Evolutionary conservation across 1,140 invertebrate species (phyloP).

Genomic region (Pristionchus pacificus): DNA sequence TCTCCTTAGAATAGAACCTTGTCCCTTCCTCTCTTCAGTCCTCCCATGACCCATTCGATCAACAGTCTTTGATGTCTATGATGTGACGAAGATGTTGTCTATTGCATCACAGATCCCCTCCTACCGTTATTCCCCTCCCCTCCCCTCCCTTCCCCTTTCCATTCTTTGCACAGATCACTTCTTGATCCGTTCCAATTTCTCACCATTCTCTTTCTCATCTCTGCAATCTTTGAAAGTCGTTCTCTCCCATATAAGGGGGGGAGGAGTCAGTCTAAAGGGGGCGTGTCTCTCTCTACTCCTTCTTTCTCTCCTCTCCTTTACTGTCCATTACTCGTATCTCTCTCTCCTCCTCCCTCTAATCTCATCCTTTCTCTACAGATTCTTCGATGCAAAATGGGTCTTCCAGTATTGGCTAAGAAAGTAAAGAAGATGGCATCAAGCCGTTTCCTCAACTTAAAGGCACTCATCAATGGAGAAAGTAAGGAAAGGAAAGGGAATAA

Average conservation of each 20-base stretch:
- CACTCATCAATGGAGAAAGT: slow-evolving; percentile 41
- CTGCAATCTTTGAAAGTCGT: slow-evolving; percentile 8
- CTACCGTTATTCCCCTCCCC: too few species aligned
- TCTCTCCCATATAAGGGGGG: not conserved
- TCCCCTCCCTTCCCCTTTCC: not conserved
- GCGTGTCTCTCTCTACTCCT: too few species aligned
- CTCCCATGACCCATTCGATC: not conserved
- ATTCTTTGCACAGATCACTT: slow-evolving; percentile 8
- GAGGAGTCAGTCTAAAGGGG: not conserved
- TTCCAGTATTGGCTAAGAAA: slow-evolving; percentile 43
- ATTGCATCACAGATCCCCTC: slow-evolving; percentile 9
- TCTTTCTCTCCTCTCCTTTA: not conserved
- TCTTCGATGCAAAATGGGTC: slow-evolving; percentile 29
- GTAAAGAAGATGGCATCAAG: slow-evolving; percentile 43
- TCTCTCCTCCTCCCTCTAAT: slow-evolving; percentile 5
- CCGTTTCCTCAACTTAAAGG: slow-evolving; percentile 39
- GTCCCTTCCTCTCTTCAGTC: not conserved
- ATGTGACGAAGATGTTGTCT: not conserved
- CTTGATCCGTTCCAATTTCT: slow-evolving; percentile 4
- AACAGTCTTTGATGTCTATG: not conserved
- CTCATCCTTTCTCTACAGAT: slow-evolving; percentile 8
- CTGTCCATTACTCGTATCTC: slow-evolving; percentile 8
- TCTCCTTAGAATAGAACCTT: not conserved
- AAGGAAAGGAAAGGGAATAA: slow-evolving; percentile 4
- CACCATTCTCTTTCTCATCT: slow-evolving; percentile 6